A percentile compares a stretch with the other conserved stretches of the same genome.
phyloP scores from a whole-genome alignment of 1,140 invertebrate genomes.

The Aphelenchoides fujianensis region DNA sequence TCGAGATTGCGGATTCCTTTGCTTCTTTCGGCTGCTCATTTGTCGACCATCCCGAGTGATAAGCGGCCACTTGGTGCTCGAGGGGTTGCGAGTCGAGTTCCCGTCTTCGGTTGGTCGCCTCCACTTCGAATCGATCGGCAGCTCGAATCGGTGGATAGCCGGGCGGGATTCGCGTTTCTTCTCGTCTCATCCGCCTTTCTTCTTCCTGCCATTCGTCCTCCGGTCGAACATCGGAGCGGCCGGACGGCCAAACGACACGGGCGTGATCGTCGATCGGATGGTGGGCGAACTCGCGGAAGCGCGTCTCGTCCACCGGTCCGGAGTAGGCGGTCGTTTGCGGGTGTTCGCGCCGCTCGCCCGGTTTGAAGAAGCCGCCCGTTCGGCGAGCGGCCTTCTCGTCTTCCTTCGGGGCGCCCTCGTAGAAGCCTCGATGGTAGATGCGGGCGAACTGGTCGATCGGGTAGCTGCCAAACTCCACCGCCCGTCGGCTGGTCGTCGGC shows the following conservation, averaged over 20 bases:
- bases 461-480: conserved; percentile 9
- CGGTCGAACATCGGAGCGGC: too few relatives aligned
- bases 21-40: conserved; percentile 8
- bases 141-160: conserved; percentile 2
- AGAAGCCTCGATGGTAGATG: neutral
- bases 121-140: neutral
- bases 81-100: conserved; percentile 13
- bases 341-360: neutral
- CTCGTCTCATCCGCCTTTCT: neutral
- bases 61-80: conserved; percentile 25
- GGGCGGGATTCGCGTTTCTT: neutral
- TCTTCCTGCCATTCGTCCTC: too few relatives aligned
- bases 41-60: conserved; percentile 30
- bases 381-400: too few relatives aligned
- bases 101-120: neutral
- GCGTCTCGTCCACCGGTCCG: neutral
- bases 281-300: neutral
- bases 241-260: too few relatives aligned
- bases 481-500: neutral
- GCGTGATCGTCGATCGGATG: neutral
- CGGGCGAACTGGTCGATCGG: neutral
- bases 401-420: too few relatives aligned
- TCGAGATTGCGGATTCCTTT: too few relatives aligned
- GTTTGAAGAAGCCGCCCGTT: too few relatives aligned
- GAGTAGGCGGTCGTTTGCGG: neutral